Evolutionary conservation across 2,797 vertebrate genomes (phyloP), one percentile per base, ranked within the genome.

Genomic region (Pangasius djambal): DNA sequence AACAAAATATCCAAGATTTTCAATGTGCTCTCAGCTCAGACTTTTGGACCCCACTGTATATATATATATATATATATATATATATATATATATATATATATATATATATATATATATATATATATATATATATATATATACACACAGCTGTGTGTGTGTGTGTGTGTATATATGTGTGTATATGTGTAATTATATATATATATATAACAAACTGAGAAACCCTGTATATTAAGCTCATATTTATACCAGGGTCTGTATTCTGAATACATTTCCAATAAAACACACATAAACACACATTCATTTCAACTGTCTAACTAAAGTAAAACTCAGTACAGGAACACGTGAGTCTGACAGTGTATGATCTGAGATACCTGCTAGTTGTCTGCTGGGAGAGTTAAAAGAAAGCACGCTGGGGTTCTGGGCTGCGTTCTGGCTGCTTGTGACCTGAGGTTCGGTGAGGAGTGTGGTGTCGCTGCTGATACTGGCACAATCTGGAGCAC

Each of bases 351-450:
- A 78, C n/a, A 31, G 2, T 16, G 31, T 12, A 6, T 44, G 81
- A 4, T 28, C 2, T 65, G 70, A 18, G 77, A 34, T 95, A 95
- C 96, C 96, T 92, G 95, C 94, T 78, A 95, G 92, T 50, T 90
- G 86, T 85, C 89, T 94, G 90, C 77, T 48, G 65, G 67, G 22
- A 70, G 91, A 75, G 85, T 87, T 87, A 4, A 72, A 74, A 88
- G 87, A 87, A 85, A 6, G 4, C 81, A 55, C 83, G 52, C 50
- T 31, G 34, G 44, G 88, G 52, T 90, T 92, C 44, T 50, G 44
- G 6, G 12, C 15, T 37, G 86, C 59, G 77, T 87, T 90, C 77
- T 52, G 85, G 61, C 92, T 79, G 63, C 37, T 3, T 75, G 4
- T 4, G 63, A 6, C 44, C 22, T 78, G 89, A 15, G 70, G 55